Evolutionary conservation across 2,888 invertebrate genomes (phyloP), one percentile per base, ranked within the genome.

Genomic region (Slavum lentiscoides): DNA sequence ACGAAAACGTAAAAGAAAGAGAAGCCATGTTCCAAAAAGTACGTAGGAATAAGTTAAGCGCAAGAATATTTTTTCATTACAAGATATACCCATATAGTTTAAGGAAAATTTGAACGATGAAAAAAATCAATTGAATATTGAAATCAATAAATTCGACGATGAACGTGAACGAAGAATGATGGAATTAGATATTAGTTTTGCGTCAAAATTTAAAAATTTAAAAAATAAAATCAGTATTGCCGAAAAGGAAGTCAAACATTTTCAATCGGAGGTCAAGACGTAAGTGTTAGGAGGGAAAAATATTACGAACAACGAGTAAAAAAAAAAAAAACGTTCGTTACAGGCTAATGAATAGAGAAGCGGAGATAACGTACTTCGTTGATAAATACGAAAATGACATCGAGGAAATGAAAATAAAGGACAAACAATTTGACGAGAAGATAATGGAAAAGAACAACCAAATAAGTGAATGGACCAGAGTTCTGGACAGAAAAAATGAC

Each of bases 201-300:
- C 23, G 1, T n/a, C 15, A 17, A 62, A 77, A 77, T 61, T 37
- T 13, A 19, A 58, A 61, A 68, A 77, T 17, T 53, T 61, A 23
- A 19, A 58, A 2, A n/a, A 9, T 5, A 17, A 15, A 19, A 62
- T 8, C 0, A n/a, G 23, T 30, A 43, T 39, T 21, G 2, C 11
- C 15, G 9, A 59, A 11, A 13, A n/a, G 11, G 17, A 61, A 15
- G 4, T 61, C 2, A 15, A 30, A 19, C 49, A 49, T 15, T 19
- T 0, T 53, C 19, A 17, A 69, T 13, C 11, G 69, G 17, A 7
- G 15, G 37, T 64, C 15, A 49, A 49, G 11, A 15, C 49, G 49
- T 49, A 13, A 49, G 49, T 49, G 49, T 49, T 11, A n/a, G 11
- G 23, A 5, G 23, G 21, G 61, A 7, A 15, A 15, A 13, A 15